Conservation (phyloP, 2,797 vertebrate genomes). For the Xiphorhynchus erythropygius region DNA sequence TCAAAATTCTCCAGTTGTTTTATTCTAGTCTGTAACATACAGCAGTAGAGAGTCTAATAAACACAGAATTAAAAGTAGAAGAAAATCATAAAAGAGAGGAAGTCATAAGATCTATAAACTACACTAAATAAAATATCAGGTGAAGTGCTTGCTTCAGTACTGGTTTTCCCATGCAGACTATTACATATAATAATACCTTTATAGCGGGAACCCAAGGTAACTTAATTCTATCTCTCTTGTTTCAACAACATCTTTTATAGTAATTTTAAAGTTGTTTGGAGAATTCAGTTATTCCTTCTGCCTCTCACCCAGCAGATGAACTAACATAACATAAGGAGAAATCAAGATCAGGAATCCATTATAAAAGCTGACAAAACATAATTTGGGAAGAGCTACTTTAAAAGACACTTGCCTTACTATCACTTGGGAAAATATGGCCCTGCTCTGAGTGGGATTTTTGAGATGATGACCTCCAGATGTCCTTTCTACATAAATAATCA, state of each 20-base stretch:
- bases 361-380: not conserved
- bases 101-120: not conserved
- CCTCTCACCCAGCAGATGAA: not conserved
- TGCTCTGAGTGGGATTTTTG: not conserved
- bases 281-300: not conserved
- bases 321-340: not conserved
- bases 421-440: not conserved
- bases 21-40: not conserved
- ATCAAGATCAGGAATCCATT: not conserved
- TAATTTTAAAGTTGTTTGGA: not conserved
- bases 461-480: not conserved
- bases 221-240: not conserved
- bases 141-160: not conserved
- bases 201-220: not conserved
- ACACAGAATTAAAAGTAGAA: not conserved
- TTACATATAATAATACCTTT: not conserved
- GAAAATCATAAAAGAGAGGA: not conserved
- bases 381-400: not conserved
- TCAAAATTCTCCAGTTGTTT: not conserved
- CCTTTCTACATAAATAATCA: not conserved
- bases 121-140: not conserved
- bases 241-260: not conserved
- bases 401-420: not conserved
- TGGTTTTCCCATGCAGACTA: not conserved
- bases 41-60: not conserved